Evolutionary conservation across 1,140 invertebrate genomes (phyloP).

Genomic region (Antheraea pernyi): DNA sequence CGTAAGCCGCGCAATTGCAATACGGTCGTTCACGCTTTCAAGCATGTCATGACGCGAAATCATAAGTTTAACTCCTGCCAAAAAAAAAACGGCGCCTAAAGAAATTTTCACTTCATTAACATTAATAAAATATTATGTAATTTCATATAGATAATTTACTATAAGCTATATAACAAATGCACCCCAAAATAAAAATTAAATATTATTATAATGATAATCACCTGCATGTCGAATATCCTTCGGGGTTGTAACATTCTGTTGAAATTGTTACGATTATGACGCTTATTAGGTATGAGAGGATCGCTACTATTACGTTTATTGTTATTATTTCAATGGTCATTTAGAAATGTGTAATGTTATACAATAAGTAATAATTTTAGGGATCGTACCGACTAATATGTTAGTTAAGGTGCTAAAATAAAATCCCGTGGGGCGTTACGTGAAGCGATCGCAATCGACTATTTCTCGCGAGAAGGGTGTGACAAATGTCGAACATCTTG

Average conservation of each 20-base stretch:
- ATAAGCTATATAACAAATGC: not conserved
- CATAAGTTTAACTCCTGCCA: too few species aligned
- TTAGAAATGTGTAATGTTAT: not conserved
- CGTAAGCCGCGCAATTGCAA: too few species aligned
- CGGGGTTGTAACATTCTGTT: constrained; percentile 13
- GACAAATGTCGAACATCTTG: too few species aligned
- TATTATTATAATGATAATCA: constrained; percentile 2
- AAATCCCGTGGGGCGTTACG: not conserved
- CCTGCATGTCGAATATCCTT: not conserved
- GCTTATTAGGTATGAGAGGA: not conserved
- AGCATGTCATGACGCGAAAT: too few species aligned
- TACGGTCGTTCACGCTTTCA: too few species aligned
- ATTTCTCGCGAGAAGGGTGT: too few species aligned
- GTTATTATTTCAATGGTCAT: constrained; percentile 34
- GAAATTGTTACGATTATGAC: constrained; percentile 45
- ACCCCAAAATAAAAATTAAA: not conserved
- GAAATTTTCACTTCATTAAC: too few species aligned
- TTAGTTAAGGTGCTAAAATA: not conserved
- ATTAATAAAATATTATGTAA: too few species aligned
- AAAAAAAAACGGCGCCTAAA: too few species aligned
- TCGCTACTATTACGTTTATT: constrained; percentile 36
- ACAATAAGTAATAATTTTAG: not conserved
- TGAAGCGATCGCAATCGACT: too few species aligned
- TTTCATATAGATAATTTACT: not conserved
- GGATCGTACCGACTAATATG: not conserved